These are phyloP conservation scores for Actinia equina DNA, from an alignment of 64 coral and sea anemone species.

Conservation along the genomic window DNA sequence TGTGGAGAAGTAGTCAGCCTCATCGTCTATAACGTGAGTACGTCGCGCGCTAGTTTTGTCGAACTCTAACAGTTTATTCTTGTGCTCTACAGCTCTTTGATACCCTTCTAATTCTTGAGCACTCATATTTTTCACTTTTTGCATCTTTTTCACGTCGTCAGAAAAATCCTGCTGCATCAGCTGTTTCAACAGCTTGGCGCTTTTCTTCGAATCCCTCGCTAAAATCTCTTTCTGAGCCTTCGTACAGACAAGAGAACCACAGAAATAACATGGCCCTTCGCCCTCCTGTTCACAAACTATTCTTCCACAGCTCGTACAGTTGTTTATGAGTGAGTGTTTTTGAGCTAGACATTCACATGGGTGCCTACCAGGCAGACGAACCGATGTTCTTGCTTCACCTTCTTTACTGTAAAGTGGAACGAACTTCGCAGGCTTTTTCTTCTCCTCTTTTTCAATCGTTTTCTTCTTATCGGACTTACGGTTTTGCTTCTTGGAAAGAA, in stretches of 20 bases:
- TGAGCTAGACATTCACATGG: conserved; percentile 92
- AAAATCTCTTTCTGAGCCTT: conserved; percentile 79
- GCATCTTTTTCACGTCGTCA: background rate
- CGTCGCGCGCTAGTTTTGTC: conserved; percentile 86
- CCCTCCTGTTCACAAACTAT: conserved; percentile 95
- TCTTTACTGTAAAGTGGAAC: conserved; percentile 88
- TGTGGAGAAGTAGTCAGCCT: conserved; percentile 95
- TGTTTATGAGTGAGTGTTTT: conserved; percentile 79
- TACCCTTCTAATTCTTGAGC: conserved; percentile 40
- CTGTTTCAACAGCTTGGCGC: conserved; percentile 78
- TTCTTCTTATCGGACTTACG: conserved; percentile 24
- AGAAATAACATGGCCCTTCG: conserved; percentile 94
- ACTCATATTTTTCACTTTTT: conserved; percentile 12
- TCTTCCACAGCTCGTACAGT: conserved; percentile 86
- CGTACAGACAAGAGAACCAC: conserved; percentile 92
- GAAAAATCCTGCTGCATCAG: conserved; percentile 66
- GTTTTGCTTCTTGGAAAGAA: background rate
- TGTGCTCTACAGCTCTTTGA: conserved; percentile 82
- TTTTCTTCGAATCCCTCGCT: conserved; percentile 88
- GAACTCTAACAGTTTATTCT: conserved; percentile 88
- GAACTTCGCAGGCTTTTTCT: conserved; percentile 78
- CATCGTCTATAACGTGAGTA: conserved; percentile 97
- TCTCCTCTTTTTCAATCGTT: conserved; percentile 36
- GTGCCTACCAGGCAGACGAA: conserved; percentile 88
- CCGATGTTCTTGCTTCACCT: conserved; percentile 75